Percentiles rank a stretch among this genome's conserved stretches.
These are phyloP conservation scores for Acrobasis consociella DNA, from an alignment of 2,888 invertebrate genomes.

Conservation along the genomic window DNA sequence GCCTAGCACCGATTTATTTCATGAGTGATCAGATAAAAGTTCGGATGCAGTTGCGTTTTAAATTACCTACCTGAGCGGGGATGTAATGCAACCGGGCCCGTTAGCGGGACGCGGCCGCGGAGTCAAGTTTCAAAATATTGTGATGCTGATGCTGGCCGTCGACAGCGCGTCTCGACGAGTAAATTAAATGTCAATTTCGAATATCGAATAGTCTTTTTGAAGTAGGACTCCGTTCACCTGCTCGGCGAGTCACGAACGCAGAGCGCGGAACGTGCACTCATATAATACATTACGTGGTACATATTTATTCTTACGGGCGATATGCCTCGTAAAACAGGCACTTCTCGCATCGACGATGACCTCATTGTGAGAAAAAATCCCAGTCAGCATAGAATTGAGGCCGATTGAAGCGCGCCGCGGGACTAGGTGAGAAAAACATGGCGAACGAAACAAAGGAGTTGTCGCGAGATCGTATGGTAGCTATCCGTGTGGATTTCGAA, in stretches of 20 bases:
- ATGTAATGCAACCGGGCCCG: constrained; percentile 56
- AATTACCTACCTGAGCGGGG: constrained; percentile 51
- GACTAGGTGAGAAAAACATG: constrained; percentile 40
- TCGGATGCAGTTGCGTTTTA: constrained; percentile 59
- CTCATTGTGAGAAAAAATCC: constrained; percentile 65
- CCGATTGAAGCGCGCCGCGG: constrained; percentile 41
- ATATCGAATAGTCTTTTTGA: constrained; percentile 44
- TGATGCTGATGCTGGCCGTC: constrained; percentile 55
- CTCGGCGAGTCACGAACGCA: constrained; percentile 56
- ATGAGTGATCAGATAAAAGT: constrained; percentile 66
- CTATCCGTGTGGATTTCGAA: constrained; percentile 41
- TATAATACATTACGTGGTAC: constrained; percentile 52
- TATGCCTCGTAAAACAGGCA: constrained; percentile 62
- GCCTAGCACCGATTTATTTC: constrained; percentile 64
- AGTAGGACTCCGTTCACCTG: constrained; percentile 56
- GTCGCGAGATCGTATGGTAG: constrained; percentile 42
- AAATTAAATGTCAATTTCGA: constrained; percentile 53
- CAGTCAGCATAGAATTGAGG: constrained; percentile 43
- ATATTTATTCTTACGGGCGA: constrained; percentile 56
- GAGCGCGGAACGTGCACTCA: constrained; percentile 52
- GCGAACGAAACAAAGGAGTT: constrained; percentile 43
- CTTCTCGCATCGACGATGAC: constrained; percentile 57
- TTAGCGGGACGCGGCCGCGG: constrained; percentile 46
- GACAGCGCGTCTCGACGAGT: constrained; percentile 43
- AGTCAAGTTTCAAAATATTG: constrained; percentile 73